A percentile compares a stretch with the other conserved stretches of the same genome.
Evolutionary conservation across 2,888 invertebrate genomes (phyloP).

Genomic region (Strigamia transsilvanica): DNA sequence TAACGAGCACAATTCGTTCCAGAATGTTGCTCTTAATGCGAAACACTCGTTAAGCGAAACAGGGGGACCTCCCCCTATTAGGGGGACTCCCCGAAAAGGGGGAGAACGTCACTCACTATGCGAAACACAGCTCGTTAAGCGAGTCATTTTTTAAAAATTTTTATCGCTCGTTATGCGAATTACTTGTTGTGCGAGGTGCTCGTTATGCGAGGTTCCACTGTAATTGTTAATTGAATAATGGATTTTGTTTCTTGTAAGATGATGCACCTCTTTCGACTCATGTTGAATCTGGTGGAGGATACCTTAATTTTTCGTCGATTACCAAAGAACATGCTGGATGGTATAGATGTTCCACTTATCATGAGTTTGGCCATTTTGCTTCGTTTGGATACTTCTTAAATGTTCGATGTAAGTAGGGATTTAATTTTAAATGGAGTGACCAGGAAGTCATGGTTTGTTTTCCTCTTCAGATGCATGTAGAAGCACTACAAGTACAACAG

Average conservation of each 20-base stretch:
- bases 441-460: neutral
- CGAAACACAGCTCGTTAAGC: too few relatives aligned
- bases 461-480: conserved; percentile 31
- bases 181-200: too few relatives aligned
- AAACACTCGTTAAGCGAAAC: too few relatives aligned
- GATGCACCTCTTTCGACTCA: conserved; percentile 67
- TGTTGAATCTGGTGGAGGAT: conserved; percentile 76
- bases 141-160: too few relatives aligned
- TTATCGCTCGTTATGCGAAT: too few relatives aligned
- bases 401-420: conserved; percentile 78
- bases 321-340: conserved; percentile 84
- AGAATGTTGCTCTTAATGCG: too few relatives aligned
- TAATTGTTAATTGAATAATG: too few relatives aligned
- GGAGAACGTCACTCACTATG: too few relatives aligned
- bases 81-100: too few relatives aligned
- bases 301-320: conserved; percentile 84
- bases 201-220: too few relatives aligned
- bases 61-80: too few relatives aligned
- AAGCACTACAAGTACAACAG: neutral
- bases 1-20: too few relatives aligned
- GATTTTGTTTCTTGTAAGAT: conserved; percentile 51
- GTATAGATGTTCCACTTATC: conserved; percentile 87
- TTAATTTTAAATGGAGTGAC: neutral
- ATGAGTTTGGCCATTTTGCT: conserved; percentile 79
- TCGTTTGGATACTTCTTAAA: conserved; percentile 91